Base-by-base conservation (phyloP, 2,797 vertebrate species). In the Anolis apletophallus region DNA sequence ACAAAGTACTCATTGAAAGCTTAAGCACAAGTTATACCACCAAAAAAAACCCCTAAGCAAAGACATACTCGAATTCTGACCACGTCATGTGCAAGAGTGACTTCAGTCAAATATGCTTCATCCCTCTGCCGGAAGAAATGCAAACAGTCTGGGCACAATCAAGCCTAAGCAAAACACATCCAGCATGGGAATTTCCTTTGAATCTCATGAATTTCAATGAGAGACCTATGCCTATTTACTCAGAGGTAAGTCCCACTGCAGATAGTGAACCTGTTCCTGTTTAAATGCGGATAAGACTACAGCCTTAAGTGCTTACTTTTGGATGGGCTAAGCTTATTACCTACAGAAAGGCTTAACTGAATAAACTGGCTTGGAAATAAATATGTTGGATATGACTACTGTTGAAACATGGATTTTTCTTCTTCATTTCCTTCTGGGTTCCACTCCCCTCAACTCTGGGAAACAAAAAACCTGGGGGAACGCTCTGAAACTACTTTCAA, bases 361-460 rank as follows among this genome's bases (percentile, higher is more conserved):
- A 11, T 19, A 46, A 72, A 17, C 57, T 34, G 67, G 29, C 21
- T 2, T 5, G 59, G 36, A 80, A 80, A 85, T 85, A 57, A 80
- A 72, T 57, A 50, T 23, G 36, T 29, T 10, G 36, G n/a, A 32
- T 57, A 76, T 40, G 80, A 73, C 78, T 91, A 85, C 54, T 84
- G 76, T 80, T 55, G 84, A 59, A 78, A 8, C 26, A 54, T 29
- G 61, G 59, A 81, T 80, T 87, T 85, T 89, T 89, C 84, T 88
- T 86, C 81, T 0, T 71, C 8, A 85, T 68, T 92, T 93, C 77
- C 34, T 50, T 88, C 84, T 92, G 64, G 91, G 88, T 54, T 71
- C 36, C 88, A 81, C 68, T 68, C 50, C 52, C 13, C 80, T 17
- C n/a, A 34, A 23, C 19, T n/a, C 14, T 32, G 54, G 13, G 59